Base-by-base conservation (phyloP, 1,140 invertebrate genomes). In the Cryptotermes secundus region DNA sequence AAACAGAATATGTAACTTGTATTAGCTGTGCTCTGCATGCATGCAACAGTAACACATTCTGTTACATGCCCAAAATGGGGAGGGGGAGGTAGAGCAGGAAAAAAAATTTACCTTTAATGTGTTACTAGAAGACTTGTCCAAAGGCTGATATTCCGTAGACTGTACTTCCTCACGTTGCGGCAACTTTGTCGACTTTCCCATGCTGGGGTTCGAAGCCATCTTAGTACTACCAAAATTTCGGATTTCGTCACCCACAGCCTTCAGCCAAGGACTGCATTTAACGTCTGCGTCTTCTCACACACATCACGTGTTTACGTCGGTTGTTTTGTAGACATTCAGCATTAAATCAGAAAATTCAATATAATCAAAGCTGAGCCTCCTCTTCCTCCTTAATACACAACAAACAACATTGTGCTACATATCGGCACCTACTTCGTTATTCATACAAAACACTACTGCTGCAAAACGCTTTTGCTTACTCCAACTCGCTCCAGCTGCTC, bases 51-150 rank as follows among this genome's bases (percentile, higher is more conserved):
- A 49, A 49, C 16, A 49, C 9, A 49, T 14, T 38, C 12, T 38
- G 38, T 38, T 6, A 38, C 38, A 38, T 38, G 12, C 4, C 38
- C 38, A 38, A 4, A 12, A 38, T 38, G 38, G 38, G 12, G n/a
- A n/a, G n/a, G n/a, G n/a, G n/a, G n/a, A n/a, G n/a, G n/a, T n/a
- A n/a, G n/a, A n/a, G n/a, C n/a, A n/a, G n/a, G n/a, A n/a, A n/a
- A n/a, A n/a, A 49, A 6, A 72, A 31, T 6, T 38, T 88, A 90
- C 90, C 88, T 90, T 90, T 14, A 90, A 85, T 19, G 90, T 90
- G 84, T 90, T 90, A n/a, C 88, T 90, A 34, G 89, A 88, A 83
- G 89, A 88, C 84, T 90, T 90, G 83, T 90, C 89, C 42, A 90
- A 85, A 14, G 88, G 87, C 80, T 90, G 90, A 85, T 90, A 89